Conservation (phyloP, 2,888 invertebrate species). For the Drosophila colorata region DNA sequence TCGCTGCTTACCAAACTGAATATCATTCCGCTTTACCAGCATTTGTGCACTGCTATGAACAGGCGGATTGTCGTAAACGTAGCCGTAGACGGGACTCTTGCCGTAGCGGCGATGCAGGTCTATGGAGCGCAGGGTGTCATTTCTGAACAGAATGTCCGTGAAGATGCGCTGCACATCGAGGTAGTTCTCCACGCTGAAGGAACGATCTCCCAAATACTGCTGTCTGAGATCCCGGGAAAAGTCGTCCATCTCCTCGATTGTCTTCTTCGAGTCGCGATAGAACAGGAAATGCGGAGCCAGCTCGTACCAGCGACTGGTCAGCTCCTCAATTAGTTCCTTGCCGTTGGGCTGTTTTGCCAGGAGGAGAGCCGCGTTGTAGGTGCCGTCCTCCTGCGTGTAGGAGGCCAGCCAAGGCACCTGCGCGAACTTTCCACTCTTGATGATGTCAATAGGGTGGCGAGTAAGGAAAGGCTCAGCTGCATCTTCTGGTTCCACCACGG, state of each 20-base stretch:
- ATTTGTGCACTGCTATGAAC: conserved; percentile 7
- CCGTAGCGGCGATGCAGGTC: conserved; percentile 69
- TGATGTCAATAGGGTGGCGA: conserved; percentile 88
- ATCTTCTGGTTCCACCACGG: conserved; percentile 88
- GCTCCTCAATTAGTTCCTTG: conserved; percentile 28
- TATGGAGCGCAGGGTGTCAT: conserved; percentile 87
- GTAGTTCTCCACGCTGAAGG: conserved; percentile 86
- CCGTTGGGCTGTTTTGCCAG: conserved; percentile 20
- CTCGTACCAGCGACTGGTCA: conserved; percentile 34
- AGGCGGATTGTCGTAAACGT: conserved; percentile 86
- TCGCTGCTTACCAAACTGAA: conserved; percentile 86
- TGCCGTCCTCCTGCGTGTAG: conserved; percentile 77
- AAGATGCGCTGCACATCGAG: conserved; percentile 86
- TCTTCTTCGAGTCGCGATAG: conserved; percentile 20
- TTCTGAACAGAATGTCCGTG: conserved; percentile 88
- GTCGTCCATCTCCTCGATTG: conserved; percentile 25
- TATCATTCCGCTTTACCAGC: conserved; percentile 84
- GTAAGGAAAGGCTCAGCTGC: conserved; percentile 88
- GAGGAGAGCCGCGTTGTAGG: conserved; percentile 28
- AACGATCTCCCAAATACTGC: conserved; percentile 23
- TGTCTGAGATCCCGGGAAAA: conserved; percentile 23
- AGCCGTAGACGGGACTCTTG: conserved; percentile 83
- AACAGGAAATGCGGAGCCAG: conserved; percentile 35
- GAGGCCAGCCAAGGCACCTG: conserved; percentile 90
- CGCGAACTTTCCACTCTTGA: conserved; percentile 87